phyloP scores from a whole-genome alignment of 1,140 invertebrate genomes.

The Phocides pigmalion region DNA sequence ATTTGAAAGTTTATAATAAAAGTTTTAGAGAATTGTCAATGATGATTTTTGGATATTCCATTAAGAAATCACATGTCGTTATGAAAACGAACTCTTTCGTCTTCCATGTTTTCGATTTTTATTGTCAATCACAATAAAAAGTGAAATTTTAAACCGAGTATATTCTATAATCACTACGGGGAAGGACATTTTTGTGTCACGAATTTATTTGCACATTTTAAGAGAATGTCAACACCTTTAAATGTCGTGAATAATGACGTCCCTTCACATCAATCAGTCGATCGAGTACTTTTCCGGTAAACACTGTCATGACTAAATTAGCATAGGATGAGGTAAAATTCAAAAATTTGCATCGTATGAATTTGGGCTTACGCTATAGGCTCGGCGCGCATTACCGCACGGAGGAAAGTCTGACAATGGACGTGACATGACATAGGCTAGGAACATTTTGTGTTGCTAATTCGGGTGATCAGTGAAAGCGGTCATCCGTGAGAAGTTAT shows the following conservation, averaged over 20 bases:
- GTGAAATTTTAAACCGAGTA: too few relatives aligned
- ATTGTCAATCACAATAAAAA: too few relatives aligned
- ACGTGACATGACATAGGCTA: slow-evolving; percentile 22
- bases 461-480: slow-evolving; percentile 29
- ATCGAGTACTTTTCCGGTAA: slow-evolving; percentile 6
- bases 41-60: too few relatives aligned
- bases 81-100: too few relatives aligned
- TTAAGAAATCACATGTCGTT: too few relatives aligned
- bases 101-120: too few relatives aligned
- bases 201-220: not conserved
- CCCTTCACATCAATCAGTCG: slow-evolving; percentile 14
- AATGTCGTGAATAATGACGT: slow-evolving; percentile 3
- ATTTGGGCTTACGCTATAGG: slow-evolving; percentile 19
- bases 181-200: too few relatives aligned
- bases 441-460: slow-evolving; percentile 30
- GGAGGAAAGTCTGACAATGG: slow-evolving; percentile 28
- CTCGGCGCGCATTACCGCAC: slow-evolving; percentile 20
- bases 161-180: too few relatives aligned
- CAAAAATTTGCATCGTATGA: slow-evolving; percentile 26
- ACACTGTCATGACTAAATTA: slow-evolving; percentile 13
- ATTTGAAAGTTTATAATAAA: too few relatives aligned
- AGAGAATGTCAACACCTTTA: not conserved
- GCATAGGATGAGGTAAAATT: slow-evolving; percentile 26
- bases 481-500: slow-evolving; percentile 19
- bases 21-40: too few relatives aligned